phyloP scores from a whole-genome alignment of 1,140 invertebrate genomes.

The Hestina assimilis region DNA sequence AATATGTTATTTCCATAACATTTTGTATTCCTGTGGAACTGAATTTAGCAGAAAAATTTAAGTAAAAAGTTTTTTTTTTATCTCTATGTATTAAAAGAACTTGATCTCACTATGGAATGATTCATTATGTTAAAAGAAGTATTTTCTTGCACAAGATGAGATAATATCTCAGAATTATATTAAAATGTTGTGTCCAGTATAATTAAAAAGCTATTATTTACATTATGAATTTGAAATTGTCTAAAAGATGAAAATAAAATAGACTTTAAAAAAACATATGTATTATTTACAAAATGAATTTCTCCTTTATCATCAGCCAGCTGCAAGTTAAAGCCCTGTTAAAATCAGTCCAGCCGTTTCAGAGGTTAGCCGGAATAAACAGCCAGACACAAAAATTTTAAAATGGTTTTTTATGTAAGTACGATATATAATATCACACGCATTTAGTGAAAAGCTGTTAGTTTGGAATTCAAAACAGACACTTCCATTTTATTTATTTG shows the following conservation, averaged over 20 bases:
- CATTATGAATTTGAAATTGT: constrained; percentile 28
- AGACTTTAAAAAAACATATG: constrained; percentile 8
- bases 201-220: constrained; percentile 28
- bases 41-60: constrained; percentile 7
- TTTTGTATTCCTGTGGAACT: constrained; percentile 3
- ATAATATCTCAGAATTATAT: constrained; percentile 4
- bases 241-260: constrained; percentile 30
- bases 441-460: too few species aligned
- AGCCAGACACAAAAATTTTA: too few species aligned
- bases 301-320: too few species aligned
- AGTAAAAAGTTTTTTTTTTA: constrained; percentile 2
- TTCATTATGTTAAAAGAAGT: constrained; percentile 11
- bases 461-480: too few species aligned
- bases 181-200: constrained; percentile 25
- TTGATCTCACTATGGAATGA: constrained; percentile 18
- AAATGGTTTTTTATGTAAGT: too few species aligned
- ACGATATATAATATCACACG: too few species aligned
- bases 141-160: constrained; percentile 21
- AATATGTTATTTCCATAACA: constrained; percentile 19
- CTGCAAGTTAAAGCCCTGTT: too few species aligned
- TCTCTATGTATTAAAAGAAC: background rate
- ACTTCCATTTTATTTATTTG: too few species aligned
- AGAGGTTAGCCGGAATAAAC: too few species aligned
- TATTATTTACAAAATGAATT: constrained; percentile 5
- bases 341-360: too few species aligned